These are phyloP conservation scores for Arctopsyche grandis DNA, from an alignment of 1,140 invertebrate species.

Conservation along the genomic window DNA sequence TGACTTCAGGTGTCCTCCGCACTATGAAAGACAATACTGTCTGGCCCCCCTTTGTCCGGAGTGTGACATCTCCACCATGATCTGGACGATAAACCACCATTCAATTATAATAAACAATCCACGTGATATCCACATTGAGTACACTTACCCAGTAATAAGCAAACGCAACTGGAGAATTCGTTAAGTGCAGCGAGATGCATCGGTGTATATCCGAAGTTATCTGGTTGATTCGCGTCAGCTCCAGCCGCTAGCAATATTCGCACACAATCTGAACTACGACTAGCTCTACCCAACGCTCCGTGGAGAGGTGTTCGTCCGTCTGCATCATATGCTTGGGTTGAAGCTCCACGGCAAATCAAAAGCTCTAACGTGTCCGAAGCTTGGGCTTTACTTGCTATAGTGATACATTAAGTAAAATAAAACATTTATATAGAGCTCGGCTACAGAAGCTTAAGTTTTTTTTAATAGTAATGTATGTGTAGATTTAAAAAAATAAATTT, in stretches of 20 bases:
- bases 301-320: slow-evolving; percentile 83
- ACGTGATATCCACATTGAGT: background rate
- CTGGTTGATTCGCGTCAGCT: slow-evolving; percentile 80
- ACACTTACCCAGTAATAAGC: slow-evolving; percentile 72
- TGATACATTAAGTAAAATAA: slow-evolving; percentile 7
- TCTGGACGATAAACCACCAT: slow-evolving; percentile 59
- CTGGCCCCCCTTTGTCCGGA: slow-evolving; percentile 80
- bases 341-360: slow-evolving; percentile 71
- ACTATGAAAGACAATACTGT: slow-evolving; percentile 84
- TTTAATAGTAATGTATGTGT: background rate
- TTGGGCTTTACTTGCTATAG: slow-evolving; percentile 75
- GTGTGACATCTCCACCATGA: slow-evolving; percentile 84
- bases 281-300: slow-evolving; percentile 79
- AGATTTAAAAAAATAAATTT: background rate
- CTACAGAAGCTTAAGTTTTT: no score
- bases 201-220: slow-evolving; percentile 82
- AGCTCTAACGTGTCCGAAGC: slow-evolving; percentile 77
- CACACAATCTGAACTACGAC: slow-evolving; percentile 76
- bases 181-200: slow-evolving; percentile 87
- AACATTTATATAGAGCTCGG: no score
- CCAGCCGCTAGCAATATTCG: slow-evolving; percentile 73
- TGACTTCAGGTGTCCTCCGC: slow-evolving; percentile 80
- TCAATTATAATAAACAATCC: background rate
- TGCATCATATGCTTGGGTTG: slow-evolving; percentile 72
- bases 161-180: slow-evolving; percentile 80